Evolutionary conservation across 2,888 invertebrate genomes (phyloP), one percentile per base, ranked within the genome.

Genomic region (Enchytraeus crypticus): DNA sequence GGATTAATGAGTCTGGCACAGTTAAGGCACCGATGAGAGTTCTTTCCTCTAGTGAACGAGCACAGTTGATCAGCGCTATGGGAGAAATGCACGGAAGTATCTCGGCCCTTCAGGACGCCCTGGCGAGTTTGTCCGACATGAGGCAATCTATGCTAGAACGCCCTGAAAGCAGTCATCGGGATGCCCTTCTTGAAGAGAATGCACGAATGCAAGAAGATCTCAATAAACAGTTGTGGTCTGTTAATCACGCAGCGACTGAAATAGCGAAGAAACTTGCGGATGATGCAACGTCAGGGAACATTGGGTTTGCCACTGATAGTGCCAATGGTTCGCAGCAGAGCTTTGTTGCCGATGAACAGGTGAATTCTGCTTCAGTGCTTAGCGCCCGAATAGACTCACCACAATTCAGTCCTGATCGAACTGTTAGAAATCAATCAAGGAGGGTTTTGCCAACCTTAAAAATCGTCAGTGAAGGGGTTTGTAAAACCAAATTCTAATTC

Each of bases 201-300:
- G 26, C 46, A 46, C 45, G 57, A 4, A 57, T 47, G 47, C 57
- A 57, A 46, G 57, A 57, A 46, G 57, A 57, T 18, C n/a, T 57
- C 26, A 57, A 27, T 18, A 29, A 29, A 29, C 57, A 57, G 27
- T 27, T 57, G 43, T 29, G 29, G 46, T 14, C 46, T n/a, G n/a
- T 57, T 8, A 38, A 26, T 18, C 27, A 46, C 21, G 46, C 57
- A 14, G 57, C 57, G 26, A 46, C 23, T n/a, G 57, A 57, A 2
- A 21, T 57, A 8, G 18, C 49, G 8, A 23, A 47, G 5, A 47
- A 47, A 47, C 49, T 47, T 11, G 5, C 21, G 8, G 49, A 47
- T 8, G 49, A 47, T 23, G 49, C 23, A 11, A 23, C 49, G 8
- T 11, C 49, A n/a, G n/a, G n/a, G n/a, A n/a, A n/a, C n/a, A n/a